phyloP scores from a whole-genome alignment of 1,140 invertebrate genomes.

The Pararge aegeria region DNA sequence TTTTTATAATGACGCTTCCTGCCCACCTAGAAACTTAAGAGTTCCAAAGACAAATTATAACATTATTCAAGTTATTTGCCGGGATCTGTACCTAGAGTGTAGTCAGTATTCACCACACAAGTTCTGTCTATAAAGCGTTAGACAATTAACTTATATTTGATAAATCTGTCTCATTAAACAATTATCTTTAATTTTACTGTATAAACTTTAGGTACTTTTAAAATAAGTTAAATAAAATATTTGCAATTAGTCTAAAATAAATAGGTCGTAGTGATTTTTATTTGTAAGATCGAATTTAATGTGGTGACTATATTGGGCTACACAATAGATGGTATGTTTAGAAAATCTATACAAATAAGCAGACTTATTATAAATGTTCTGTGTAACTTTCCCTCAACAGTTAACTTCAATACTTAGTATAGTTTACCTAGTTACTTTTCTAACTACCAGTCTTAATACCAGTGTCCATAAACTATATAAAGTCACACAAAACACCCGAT shows the following conservation, averaged over 20 bases:
- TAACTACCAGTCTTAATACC: no score
- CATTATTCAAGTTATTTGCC: neutral
- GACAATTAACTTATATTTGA: neutral
- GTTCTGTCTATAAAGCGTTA: constrained; percentile 1
- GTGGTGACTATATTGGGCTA: neutral
- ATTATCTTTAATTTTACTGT: neutral
- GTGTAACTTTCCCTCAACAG: neutral
- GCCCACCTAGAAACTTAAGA: no score
- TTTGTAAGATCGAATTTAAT: neutral
- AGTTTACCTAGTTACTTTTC: no score
- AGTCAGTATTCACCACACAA: constrained; percentile 32
- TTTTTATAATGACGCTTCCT: no score
- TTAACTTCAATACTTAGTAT: no score
- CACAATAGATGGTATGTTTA: neutral
- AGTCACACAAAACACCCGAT: no score
- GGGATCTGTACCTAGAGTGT: constrained; percentile 32
- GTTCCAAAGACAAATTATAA: no score
- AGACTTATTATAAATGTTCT: neutral
- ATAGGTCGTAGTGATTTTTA: neutral
- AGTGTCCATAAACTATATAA: no score
- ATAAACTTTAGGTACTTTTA: no score
- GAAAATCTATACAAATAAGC: neutral
- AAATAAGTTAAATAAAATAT: no score
- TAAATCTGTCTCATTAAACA: neutral
- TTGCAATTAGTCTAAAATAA: neutral